These are phyloP conservation scores for Centropristis striata DNA, from an alignment of 2,113 vertebrate genomes.

Conservation along the genomic window DNA sequence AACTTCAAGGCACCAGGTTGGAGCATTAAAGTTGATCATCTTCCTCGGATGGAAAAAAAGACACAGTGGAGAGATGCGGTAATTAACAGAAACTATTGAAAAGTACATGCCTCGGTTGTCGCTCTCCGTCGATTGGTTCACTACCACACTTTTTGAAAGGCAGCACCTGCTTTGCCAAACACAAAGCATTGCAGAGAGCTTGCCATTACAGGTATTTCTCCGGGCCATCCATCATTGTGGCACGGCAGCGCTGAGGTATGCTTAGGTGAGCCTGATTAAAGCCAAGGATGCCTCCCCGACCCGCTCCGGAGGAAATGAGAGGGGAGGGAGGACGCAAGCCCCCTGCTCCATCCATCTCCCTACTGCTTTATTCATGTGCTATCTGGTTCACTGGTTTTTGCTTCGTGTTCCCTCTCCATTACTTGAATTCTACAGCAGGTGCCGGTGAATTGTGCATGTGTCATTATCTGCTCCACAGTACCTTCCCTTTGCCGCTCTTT, in stretches of 20 bases:
- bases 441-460: slow-evolving; percentile 66
- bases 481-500: slow-evolving; percentile 33
- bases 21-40: slow-evolving; percentile 29
- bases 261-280: slow-evolving; percentile 82
- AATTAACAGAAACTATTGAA: slow-evolving; percentile 35
- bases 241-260: slow-evolving; percentile 64
- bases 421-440: slow-evolving; percentile 70
- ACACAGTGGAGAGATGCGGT: not conserved
- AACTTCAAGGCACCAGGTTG: slow-evolving; percentile 16
- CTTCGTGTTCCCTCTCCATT: slow-evolving; percentile 69
- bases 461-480: slow-evolving; percentile 61
- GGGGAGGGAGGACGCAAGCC: slow-evolving; percentile 34
- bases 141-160: not conserved
- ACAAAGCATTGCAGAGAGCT: slow-evolving; percentile 36
- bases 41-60: slow-evolving; percentile 4
- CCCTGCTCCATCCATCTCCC: slow-evolving; percentile 75
- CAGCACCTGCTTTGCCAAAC: slow-evolving; percentile 43
- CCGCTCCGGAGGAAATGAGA: slow-evolving; percentile 64
- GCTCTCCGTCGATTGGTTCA: slow-evolving; percentile 3
- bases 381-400: slow-evolving; percentile 70
- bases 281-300: slow-evolving; percentile 73
- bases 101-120: not conserved
- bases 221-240: slow-evolving; percentile 78
- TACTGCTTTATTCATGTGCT: slow-evolving; percentile 77
- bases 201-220: slow-evolving; percentile 68